Evolutionary conservation across 92 coral and sea anemone genomes (phyloP).

Genomic region (Phenganax subtilis): DNA sequence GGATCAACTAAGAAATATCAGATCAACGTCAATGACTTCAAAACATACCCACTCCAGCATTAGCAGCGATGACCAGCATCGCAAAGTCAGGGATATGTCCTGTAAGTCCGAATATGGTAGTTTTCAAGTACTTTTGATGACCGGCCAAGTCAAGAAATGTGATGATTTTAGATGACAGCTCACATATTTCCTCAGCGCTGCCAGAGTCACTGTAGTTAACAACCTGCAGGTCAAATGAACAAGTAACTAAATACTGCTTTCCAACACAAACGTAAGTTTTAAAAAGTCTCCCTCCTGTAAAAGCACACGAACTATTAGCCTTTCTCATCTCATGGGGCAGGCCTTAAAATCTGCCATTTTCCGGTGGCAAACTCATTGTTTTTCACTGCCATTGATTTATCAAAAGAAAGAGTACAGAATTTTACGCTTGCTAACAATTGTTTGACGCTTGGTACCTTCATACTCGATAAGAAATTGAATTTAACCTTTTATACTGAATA

Average conservation of each 20-base stretch:
- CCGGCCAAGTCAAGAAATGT: constrained; percentile 99
- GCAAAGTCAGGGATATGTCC: constrained; percentile 99
- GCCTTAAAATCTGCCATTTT: too few relatives aligned
- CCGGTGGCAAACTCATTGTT: too few relatives aligned
- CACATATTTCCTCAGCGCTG: constrained; percentile 95
- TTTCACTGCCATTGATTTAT: too few relatives aligned
- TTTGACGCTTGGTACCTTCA: too few relatives aligned
- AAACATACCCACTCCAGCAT: constrained; percentile 88
- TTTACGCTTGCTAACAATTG: too few relatives aligned
- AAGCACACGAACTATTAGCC: too few relatives aligned
- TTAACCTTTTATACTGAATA: too few relatives aligned
- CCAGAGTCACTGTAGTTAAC: constrained; percentile 89
- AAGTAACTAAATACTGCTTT: background rate
- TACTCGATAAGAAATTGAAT: too few relatives aligned
- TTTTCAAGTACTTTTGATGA: constrained; percentile 87
- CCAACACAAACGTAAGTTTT: background rate
- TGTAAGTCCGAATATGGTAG: constrained; percentile 95
- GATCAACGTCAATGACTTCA: background rate
- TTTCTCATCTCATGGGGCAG: too few relatives aligned
- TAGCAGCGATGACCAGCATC: constrained; percentile 84
- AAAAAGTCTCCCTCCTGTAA: background rate
- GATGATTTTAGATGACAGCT: constrained; percentile 81
- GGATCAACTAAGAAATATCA: background rate
- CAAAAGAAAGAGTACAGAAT: too few relatives aligned
- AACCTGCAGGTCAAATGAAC: constrained; percentile 48